These are phyloP conservation scores for Aphodius sticticus DNA, from an alignment of 2,888 invertebrate species.

Conservation along the genomic window DNA sequence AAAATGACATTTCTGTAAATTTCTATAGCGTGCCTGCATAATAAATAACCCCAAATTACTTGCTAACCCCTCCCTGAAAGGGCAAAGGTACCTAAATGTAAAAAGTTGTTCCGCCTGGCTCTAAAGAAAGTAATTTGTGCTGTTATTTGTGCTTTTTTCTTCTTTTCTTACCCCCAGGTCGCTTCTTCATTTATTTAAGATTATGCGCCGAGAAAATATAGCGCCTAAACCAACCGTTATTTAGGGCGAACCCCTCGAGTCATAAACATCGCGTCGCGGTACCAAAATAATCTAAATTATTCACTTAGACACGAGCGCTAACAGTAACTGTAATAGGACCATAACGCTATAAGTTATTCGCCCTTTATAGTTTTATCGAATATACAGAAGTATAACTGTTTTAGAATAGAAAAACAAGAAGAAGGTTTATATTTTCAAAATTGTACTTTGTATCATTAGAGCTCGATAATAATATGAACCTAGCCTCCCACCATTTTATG, in stretches of 20 bases:
- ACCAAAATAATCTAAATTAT: neutral
- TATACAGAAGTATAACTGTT: no score
- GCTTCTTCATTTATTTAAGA: constrained; percentile 4
- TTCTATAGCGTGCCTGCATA: neutral
- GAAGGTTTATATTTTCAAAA: no score
- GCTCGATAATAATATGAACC: no score
- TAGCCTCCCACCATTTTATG: no score
- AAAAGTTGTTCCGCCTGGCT: neutral
- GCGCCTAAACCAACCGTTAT: neutral
- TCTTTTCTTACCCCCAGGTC: neutral
- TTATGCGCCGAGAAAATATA: neutral
- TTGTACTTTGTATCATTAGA: no score
- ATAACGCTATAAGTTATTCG: neutral
- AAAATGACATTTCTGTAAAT: no score
- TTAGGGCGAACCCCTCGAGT: neutral
- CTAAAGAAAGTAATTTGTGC: constrained; percentile 4
- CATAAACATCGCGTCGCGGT: neutral
- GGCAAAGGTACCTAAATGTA: constrained; percentile 4
- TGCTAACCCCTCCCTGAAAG: neutral
- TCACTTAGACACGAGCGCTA: no score
- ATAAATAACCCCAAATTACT: neutral
- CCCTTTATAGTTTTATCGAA: no score
- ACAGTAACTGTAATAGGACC: no score
- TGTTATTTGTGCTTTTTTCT: neutral
- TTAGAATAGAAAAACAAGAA: no score